These are phyloP conservation scores for Knipowitschia caucasica DNA, from an alignment of 2,797 vertebrate species.

Conservation along the genomic window DNA sequence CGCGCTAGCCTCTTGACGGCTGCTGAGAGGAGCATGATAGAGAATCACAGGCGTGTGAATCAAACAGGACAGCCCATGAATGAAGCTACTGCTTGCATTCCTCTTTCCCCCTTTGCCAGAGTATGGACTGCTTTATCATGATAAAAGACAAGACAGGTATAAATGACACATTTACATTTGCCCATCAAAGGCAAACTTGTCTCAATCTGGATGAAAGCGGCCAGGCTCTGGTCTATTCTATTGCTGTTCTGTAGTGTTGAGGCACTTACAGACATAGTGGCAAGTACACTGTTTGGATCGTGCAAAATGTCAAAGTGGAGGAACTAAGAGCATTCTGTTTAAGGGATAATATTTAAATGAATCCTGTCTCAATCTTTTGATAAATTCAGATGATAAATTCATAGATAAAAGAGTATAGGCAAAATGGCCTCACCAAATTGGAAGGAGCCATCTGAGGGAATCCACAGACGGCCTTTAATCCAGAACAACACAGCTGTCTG, in stretches of 20 bases:
- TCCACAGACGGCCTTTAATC: too few species aligned
- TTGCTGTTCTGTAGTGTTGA: slow-evolving; percentile 31
- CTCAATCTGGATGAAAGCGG: slow-evolving; percentile 62
- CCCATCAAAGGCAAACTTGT: slow-evolving; percentile 67
- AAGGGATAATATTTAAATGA: slow-evolving; percentile 35
- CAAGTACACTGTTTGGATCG: slow-evolving; percentile 29
- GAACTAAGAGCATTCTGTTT: background rate
- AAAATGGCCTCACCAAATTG: slow-evolving; percentile 73
- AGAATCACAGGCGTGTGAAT: slow-evolving; percentile 74
- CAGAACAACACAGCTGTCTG: too few species aligned
- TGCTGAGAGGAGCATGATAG: slow-evolving; percentile 70
- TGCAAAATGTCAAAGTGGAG: slow-evolving; percentile 24
- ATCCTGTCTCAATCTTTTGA: slow-evolving; percentile 64
- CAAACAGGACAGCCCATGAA: slow-evolving; percentile 79
- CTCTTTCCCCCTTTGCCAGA: slow-evolving; percentile 55
- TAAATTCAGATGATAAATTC: slow-evolving; percentile 68
- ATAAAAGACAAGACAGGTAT: slow-evolving; percentile 79
- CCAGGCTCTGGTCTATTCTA: slow-evolving; percentile 29
- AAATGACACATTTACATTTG: slow-evolving; percentile 80
- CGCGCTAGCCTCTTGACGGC: slow-evolving; percentile 68
- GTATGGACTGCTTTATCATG: slow-evolving; percentile 77
- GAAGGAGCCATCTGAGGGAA: too few species aligned
- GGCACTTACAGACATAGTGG: slow-evolving; percentile 37
- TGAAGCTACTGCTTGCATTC: slow-evolving; percentile 71
- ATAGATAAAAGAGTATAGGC: slow-evolving; percentile 67